phyloP scores from a whole-genome alignment of 2,888 invertebrate genomes.

The Sturmia bella region DNA sequence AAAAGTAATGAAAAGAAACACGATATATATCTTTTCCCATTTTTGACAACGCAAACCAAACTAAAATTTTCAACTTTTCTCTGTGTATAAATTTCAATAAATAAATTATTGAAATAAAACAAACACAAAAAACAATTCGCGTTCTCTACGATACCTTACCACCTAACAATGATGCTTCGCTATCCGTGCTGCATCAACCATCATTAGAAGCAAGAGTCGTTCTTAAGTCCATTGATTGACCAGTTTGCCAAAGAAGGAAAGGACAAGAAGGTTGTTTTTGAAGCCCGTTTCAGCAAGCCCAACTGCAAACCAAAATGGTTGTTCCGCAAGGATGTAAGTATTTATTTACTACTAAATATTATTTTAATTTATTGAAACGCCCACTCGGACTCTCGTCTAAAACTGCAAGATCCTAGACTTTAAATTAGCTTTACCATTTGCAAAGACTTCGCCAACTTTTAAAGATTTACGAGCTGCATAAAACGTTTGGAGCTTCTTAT shows the following conservation, averaged over 20 bases:
- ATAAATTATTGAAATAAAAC: conserved; percentile 53
- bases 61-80: conserved; percentile 57
- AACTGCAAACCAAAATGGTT: conserved; percentile 96
- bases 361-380: not conserved
- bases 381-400: no score
- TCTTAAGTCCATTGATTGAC: conserved; percentile 96
- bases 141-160: conserved; percentile 73
- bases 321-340: conserved; percentile 94
- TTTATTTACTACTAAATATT: not conserved
- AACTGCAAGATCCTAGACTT: no score
- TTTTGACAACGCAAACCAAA: conserved; percentile 80
- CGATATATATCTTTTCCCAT: conserved; percentile 79
- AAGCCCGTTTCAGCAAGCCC: conserved; percentile 97
- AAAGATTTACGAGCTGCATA: no score
- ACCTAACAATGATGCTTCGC: conserved; percentile 8
- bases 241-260: conserved; percentile 97
- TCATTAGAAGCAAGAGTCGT: conserved; percentile 93
- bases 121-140: conserved; percentile 41
- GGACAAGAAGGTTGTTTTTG: conserved; percentile 96
- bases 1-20: conserved; percentile 42
- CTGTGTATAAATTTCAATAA: conserved; percentile 47
- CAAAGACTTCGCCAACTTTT: no score
- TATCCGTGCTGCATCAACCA: not conserved
- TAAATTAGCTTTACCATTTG: no score
- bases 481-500: no score